These are phyloP conservation scores for Buteo buteo DNA, from an alignment of 2,113 vertebrate genomes.

Conservation along the genomic window DNA sequence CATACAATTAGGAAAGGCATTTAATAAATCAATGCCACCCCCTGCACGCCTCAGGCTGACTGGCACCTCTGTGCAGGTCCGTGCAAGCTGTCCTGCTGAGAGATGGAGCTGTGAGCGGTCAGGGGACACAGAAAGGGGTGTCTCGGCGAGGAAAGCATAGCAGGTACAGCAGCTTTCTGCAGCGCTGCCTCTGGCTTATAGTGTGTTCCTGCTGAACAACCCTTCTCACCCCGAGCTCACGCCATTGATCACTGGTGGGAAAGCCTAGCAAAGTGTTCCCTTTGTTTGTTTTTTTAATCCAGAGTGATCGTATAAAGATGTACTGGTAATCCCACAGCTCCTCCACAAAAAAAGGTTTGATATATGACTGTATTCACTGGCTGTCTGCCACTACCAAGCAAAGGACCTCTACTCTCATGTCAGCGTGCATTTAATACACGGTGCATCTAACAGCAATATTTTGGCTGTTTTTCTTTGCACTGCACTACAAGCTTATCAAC, in stretches of 20 bases:
- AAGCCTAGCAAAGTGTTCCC: background rate
- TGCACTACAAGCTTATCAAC: background rate
- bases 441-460: background rate
- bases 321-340: background rate
- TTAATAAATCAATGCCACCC: background rate
- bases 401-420: background rate
- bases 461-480: background rate
- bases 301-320: background rate
- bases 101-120: background rate
- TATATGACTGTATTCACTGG: fast-evolving
- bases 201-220: background rate
- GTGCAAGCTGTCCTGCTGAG: background rate
- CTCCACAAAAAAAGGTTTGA: background rate
- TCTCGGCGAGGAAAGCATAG: fast-evolving
- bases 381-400: background rate
- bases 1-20: background rate
- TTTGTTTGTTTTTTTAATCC: background rate
- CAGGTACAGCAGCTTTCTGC: background rate
- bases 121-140: background rate
- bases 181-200: background rate
- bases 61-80: background rate
- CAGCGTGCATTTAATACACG: background rate
- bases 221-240: background rate
- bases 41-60: background rate
- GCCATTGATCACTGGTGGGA: fast-evolving